Evolutionary conservation across 2,113 vertebrate genomes (phyloP).

Genomic region (Cygnus buccinator): DNA sequence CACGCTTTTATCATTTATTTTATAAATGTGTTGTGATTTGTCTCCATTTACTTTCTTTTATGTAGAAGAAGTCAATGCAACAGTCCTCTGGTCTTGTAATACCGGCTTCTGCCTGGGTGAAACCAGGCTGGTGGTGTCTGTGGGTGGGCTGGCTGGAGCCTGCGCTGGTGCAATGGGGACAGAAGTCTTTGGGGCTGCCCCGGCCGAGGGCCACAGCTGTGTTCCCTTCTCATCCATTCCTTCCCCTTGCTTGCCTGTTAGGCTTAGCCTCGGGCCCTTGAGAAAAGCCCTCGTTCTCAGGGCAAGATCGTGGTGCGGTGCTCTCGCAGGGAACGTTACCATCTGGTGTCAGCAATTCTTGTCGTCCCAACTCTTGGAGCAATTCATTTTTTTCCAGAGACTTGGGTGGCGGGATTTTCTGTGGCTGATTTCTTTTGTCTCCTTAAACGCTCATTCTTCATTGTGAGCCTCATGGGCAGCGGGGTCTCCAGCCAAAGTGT

Average conservation of each 20-base stretch:
- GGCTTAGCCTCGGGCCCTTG: neutral
- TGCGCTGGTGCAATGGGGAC: neutral
- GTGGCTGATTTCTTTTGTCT: slow-evolving; percentile 32
- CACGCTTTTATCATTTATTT: neutral
- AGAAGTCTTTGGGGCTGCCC: neutral
- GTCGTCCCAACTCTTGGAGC: neutral
- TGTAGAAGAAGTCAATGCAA: neutral
- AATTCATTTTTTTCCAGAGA: slow-evolving; percentile 37
- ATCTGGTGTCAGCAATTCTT: slow-evolving; percentile 49
- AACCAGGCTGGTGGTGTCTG: neutral
- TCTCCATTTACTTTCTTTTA: neutral
- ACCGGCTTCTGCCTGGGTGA: neutral
- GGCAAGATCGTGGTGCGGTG: rapidly evolving
- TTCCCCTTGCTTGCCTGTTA: neutral
- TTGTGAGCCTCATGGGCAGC: slow-evolving; percentile 51
- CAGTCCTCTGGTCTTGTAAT: neutral
- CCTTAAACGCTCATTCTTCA: slow-evolving; percentile 12
- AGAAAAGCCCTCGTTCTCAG: neutral
- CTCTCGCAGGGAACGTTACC: neutral
- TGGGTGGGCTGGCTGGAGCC: neutral
- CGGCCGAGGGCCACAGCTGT: neutral
- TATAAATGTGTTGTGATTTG: neutral
- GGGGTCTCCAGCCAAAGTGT: slow-evolving; percentile 1
- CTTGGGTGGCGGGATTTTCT: slow-evolving; percentile 55
- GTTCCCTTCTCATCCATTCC: neutral